A percentile compares a stretch with the other conserved stretches of the same genome.
Conservation (phyloP, 1,140 invertebrate species). For the Lepidostoma basale region DNA sequence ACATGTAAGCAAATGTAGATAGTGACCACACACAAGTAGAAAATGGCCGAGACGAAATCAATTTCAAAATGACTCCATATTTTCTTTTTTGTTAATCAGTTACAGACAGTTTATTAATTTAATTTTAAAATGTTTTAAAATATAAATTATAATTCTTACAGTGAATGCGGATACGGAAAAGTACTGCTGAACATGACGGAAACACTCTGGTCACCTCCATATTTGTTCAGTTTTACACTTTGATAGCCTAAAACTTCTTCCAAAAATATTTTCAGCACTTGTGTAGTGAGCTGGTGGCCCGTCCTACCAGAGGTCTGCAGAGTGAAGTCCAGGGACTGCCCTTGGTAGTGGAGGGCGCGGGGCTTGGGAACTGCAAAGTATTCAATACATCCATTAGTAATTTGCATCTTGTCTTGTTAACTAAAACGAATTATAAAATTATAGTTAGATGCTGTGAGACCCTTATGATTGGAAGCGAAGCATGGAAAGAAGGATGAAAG, state of each 20-base stretch:
- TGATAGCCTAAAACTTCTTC: constrained; percentile 69
- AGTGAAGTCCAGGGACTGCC: constrained; percentile 48
- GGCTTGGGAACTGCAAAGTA: constrained; percentile 29
- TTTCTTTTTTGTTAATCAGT: no score
- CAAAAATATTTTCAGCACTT: constrained; percentile 70
- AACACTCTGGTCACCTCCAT: constrained; percentile 57
- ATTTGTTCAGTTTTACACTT: constrained; percentile 58
- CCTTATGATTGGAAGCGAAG: no score
- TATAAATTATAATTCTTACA: constrained; percentile 8
- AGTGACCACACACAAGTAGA: no score
- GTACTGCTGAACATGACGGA: constrained; percentile 50
- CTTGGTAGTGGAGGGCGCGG: constrained; percentile 30
- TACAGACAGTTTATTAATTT: no score
- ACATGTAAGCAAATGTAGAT: no score
- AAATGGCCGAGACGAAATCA: no score
- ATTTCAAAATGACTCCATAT: no score
- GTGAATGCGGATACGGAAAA: constrained; percentile 33
- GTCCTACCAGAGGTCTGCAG: constrained; percentile 64
- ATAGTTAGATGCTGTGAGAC: no score
- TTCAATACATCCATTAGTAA: no score
- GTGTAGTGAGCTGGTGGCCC: constrained; percentile 67
- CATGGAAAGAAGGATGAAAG: no score
- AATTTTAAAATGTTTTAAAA: neutral
- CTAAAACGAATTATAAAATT: no score
- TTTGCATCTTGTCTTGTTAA: no score